A percentile compares a stretch with the other conserved stretches of the same genome.
phyloP scores from a whole-genome alignment of 92 coral and sea anemone genomes.

The Heteractis magnifica region DNA sequence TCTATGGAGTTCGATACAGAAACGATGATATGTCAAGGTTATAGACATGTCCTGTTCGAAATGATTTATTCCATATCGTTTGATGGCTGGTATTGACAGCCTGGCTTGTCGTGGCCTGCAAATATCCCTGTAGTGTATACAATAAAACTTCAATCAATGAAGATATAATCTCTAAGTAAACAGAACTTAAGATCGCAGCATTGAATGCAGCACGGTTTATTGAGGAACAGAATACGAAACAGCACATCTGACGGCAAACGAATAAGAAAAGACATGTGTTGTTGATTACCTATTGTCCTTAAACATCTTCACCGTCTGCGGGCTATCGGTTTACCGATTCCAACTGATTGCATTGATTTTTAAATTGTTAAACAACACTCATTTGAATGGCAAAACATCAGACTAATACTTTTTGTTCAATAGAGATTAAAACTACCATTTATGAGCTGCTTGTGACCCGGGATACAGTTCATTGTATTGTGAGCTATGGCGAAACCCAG shows the following conservation, averaged over 20 bases:
- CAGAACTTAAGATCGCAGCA: not conserved
- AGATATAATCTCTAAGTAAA: not conserved
- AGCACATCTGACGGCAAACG: not conserved
- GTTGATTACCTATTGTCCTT: slow-evolving; percentile 1
- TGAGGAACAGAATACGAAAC: not conserved
- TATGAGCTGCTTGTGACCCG: too few relatives aligned
- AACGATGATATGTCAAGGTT: not conserved
- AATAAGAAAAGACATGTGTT: not conserved
- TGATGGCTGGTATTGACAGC: not conserved
- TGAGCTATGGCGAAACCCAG: not conserved
- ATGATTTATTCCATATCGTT: not conserved
- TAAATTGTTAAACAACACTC: too few relatives aligned
- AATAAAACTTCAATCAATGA: not conserved
- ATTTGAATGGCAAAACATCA: too few relatives aligned
- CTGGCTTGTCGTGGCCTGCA: not conserved
- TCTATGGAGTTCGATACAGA: not conserved
- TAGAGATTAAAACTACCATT: too few relatives aligned
- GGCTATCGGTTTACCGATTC: not conserved
- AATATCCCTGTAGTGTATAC: not conserved
- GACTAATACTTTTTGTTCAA: too few relatives aligned
- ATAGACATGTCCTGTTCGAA: not conserved
- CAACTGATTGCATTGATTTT: not conserved
- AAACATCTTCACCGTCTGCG: not conserved
- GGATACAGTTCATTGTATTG: too few relatives aligned
- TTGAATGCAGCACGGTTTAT: not conserved